Percentiles rank a stretch among this genome's conserved stretches.
phyloP scores from a whole-genome alignment of 2,888 invertebrate species.

The Cryptocheilus praepositus region DNA sequence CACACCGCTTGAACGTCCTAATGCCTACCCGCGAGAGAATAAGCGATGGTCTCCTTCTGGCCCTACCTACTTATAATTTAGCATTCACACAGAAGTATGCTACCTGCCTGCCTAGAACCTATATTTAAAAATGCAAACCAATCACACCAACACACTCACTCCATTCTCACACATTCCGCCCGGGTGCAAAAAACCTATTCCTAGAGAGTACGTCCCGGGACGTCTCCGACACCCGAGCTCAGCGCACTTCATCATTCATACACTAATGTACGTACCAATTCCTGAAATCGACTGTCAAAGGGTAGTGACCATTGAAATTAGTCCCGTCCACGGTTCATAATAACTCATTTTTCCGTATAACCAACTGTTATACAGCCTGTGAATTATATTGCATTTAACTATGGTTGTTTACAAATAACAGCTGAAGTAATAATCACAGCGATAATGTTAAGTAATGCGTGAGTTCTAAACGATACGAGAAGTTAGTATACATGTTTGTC shows the following conservation, averaged over 20 bases:
- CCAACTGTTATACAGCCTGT: no score
- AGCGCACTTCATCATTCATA: neutral
- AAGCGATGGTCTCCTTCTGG: neutral
- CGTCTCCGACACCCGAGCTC: constrained; percentile 15
- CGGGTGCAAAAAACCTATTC: constrained; percentile 12
- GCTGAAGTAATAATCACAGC: no score
- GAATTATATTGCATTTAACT: no score
- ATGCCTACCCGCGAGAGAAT: no score
- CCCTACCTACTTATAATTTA: constrained; percentile 15
- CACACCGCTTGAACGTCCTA: no score
- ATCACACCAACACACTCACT: constrained; percentile 6
- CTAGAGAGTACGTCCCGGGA: constrained; percentile 19
- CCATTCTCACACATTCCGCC: constrained; percentile 18
- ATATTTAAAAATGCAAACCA: constrained; percentile 4
- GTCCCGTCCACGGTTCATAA: no score
- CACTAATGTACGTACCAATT: constrained; percentile 7
- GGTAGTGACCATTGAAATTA: neutral
- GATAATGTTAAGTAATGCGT: no score
- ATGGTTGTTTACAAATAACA: no score
- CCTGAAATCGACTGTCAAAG: constrained; percentile 13
- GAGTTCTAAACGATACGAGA: no score
- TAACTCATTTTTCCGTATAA: no score
- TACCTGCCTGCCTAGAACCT: constrained; percentile 11
- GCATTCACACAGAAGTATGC: constrained; percentile 11
- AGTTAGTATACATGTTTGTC: neutral